These are phyloP conservation scores for Pterocles gutturalis DNA, from an alignment of 2,113 vertebrate genomes.

Conservation along the genomic window DNA sequence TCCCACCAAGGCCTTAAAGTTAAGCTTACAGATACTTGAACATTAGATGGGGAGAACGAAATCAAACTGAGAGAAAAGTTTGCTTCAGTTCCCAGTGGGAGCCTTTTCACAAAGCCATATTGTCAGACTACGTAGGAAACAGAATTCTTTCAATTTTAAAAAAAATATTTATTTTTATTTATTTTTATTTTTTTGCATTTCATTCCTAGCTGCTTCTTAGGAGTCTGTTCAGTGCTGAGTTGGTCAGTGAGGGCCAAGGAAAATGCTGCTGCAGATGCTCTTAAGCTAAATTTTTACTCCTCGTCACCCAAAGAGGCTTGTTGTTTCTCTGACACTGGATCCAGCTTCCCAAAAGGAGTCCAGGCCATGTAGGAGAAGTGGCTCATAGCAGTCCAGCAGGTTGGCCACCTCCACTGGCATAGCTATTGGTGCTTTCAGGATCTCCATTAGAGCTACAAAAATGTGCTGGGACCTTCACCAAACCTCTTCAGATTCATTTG, in stretches of 20 bases:
- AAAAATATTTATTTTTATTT: too few relatives aligned
- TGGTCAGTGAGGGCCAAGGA: background rate
- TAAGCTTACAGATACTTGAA: background rate
- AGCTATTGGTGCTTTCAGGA: background rate
- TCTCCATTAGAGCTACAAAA: background rate
- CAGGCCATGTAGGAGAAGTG: accelerated
- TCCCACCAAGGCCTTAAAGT: background rate
- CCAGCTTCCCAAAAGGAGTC: background rate
- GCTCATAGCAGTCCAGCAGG: background rate
- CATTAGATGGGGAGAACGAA: background rate
- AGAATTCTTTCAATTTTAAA: background rate
- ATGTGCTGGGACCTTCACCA: background rate
- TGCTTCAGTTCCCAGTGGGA: background rate
- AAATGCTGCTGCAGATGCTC: background rate
- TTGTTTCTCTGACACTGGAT: background rate
- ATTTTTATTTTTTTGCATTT: background rate
- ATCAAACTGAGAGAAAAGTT: background rate
- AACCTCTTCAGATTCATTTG: background rate
- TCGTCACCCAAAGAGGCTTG: background rate
- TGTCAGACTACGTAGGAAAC: background rate
- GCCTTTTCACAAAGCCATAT: background rate
- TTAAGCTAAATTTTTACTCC: background rate
- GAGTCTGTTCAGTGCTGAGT: background rate
- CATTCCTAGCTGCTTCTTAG: background rate
- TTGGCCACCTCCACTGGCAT: background rate